These are phyloP conservation scores for Nesoenas mayeri DNA, from an alignment of 2,113 vertebrate genomes.

Conservation along the genomic window DNA sequence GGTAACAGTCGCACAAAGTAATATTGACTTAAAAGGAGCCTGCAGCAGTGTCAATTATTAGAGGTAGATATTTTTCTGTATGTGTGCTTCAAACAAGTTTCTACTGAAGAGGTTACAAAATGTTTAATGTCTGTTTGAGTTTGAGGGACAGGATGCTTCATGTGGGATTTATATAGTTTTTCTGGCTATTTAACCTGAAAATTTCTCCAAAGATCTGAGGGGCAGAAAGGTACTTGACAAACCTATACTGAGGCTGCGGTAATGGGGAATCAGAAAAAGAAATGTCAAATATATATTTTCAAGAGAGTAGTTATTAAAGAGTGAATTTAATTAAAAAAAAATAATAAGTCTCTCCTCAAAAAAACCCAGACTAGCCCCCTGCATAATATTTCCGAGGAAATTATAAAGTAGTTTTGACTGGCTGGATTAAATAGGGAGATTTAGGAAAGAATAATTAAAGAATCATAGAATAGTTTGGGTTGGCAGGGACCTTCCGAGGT, in stretches of 20 bases:
- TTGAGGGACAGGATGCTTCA: neutral
- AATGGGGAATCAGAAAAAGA: neutral
- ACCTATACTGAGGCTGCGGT: neutral
- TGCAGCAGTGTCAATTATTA: accelerated
- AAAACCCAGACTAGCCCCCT: neutral
- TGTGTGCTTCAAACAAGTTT: accelerated
- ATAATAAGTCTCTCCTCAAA: neutral
- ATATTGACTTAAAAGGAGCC: neutral
- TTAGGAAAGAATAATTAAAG: neutral
- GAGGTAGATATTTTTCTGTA: neutral
- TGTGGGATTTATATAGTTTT: neutral
- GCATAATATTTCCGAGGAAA: neutral
- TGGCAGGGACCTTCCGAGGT: too few species aligned
- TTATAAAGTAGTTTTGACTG: neutral
- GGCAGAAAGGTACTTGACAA: neutral
- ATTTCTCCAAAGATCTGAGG: neutral
- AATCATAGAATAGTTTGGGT: too few species aligned
- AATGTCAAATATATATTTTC: neutral
- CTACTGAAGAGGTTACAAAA: neutral
- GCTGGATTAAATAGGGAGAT: neutral
- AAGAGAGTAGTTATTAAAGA: neutral
- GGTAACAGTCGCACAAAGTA: neutral
- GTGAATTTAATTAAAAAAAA: neutral
- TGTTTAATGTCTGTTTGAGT: neutral
- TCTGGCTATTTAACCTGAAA: neutral